phyloP scores from a whole-genome alignment of 2,888 invertebrate genomes.

The Choristoneura rosaceana region DNA sequence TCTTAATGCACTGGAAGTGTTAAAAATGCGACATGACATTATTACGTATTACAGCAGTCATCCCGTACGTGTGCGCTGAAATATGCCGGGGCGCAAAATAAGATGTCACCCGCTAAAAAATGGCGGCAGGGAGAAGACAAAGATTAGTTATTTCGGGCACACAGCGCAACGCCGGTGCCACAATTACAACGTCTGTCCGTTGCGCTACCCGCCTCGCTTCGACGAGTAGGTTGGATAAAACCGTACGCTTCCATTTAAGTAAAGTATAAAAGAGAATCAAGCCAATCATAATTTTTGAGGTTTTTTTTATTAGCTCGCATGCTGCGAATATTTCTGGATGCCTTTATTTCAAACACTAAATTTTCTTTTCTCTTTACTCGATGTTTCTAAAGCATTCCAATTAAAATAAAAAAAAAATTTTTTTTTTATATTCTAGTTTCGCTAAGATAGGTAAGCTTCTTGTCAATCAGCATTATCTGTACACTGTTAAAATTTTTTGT shows the following conservation, averaged over 20 bases:
- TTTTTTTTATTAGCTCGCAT: slow-evolving; percentile 10
- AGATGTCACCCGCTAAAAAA: slow-evolving; percentile 72
- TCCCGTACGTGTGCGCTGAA: slow-evolving; percentile 55
- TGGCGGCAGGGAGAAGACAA: slow-evolving; percentile 58
- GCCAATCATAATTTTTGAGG: slow-evolving; percentile 17
- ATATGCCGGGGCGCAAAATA: slow-evolving; percentile 67
- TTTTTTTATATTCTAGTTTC: no score
- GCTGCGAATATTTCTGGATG: background rate
- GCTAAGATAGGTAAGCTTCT: no score
- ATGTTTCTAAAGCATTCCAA: background rate
- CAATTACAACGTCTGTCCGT: slow-evolving; percentile 60
- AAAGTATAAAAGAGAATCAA: slow-evolving; percentile 19
- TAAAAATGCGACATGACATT: slow-evolving; percentile 49
- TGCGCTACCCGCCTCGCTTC: slow-evolving; percentile 20
- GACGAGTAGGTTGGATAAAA: slow-evolving; percentile 3
- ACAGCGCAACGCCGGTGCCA: slow-evolving; percentile 54
- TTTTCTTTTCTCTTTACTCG: background rate
- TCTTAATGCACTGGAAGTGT: slow-evolving; percentile 45
- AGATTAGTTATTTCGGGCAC: slow-evolving; percentile 68
- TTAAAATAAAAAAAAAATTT: background rate
- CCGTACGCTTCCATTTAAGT: slow-evolving; percentile 4
- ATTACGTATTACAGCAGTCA: slow-evolving; percentile 52
- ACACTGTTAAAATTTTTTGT: no score
- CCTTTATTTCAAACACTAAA: background rate
- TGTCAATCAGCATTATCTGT: no score